A percentile compares a stretch with the other conserved stretches of the same genome.
These are phyloP conservation scores for Pontoporia blainvillei DNA, from an alignment of 2,113 vertebrate genomes.

Conservation along the genomic window DNA sequence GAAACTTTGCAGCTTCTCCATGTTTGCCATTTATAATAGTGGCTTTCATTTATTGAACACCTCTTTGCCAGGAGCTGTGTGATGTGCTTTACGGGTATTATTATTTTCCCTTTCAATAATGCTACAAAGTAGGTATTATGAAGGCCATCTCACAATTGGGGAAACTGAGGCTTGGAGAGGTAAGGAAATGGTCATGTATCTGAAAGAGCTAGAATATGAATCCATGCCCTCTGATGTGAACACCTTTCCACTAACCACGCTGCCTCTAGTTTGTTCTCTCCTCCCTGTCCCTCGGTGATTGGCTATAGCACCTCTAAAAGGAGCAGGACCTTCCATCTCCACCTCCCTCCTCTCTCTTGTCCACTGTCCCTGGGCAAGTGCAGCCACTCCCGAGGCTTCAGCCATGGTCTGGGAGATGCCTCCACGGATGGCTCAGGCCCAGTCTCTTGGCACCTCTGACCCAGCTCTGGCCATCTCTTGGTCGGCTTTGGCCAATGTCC, in stretches of 20 bases:
- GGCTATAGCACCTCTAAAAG: neutral
- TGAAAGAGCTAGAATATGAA: neutral
- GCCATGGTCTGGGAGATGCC: neutral
- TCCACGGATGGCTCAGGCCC: accelerated
- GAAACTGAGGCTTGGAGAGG: neutral
- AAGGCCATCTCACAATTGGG: neutral
- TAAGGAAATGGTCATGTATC: neutral
- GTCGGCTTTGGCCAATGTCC: neutral
- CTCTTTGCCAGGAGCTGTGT: neutral
- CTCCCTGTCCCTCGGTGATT: neutral
- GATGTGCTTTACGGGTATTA: neutral
- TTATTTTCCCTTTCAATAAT: neutral
- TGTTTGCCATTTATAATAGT: neutral
- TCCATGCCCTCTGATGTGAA: neutral
- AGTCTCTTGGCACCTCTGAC: neutral
- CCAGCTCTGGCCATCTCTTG: neutral
- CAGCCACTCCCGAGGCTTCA: neutral
- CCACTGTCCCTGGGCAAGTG: neutral
- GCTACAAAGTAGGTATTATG: neutral
- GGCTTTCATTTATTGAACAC: neutral
- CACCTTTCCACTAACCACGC: neutral
- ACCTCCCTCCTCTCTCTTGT: neutral
- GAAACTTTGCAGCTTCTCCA: neutral
- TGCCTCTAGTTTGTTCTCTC: neutral
- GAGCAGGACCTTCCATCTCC: no score